Evolutionary conservation across 2,797 vertebrate genomes (phyloP).

Genomic region (Chrysocyon brachyurus): DNA sequence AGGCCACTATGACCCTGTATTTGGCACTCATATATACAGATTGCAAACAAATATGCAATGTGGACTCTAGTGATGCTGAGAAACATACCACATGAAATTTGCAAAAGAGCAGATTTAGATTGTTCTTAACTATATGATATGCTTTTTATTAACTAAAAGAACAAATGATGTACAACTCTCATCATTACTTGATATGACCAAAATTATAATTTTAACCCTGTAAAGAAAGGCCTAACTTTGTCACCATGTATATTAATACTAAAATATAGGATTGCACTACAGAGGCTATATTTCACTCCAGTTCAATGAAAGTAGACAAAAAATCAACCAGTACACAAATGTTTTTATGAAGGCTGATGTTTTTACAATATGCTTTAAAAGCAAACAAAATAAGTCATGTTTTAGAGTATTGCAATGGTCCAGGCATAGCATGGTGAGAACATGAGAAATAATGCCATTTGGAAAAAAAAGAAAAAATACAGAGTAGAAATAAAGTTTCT

Average conservation of each 20-base stretch:
- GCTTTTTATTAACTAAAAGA: neutral
- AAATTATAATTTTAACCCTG: neutral
- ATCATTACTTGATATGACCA: neutral
- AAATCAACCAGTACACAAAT: neutral
- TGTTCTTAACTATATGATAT: neutral
- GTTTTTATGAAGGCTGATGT: neutral
- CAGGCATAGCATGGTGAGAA: neutral
- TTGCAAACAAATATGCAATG: neutral
- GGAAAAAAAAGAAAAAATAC: neutral
- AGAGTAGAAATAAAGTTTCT: neutral
- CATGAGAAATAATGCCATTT: neutral
- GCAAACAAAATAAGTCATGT: slow-evolving; percentile 2
- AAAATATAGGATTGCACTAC: neutral
- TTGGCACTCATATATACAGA: neutral
- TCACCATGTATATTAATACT: neutral
- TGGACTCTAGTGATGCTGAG: neutral
- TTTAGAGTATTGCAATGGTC: neutral
- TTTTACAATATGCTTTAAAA: neutral
- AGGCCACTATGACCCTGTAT: neutral
- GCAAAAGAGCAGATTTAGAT: neutral
- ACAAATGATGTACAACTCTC: neutral
- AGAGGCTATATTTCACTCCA: neutral
- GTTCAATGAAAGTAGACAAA: neutral
- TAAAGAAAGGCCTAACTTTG: neutral
- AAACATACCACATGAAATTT: neutral